A percentile compares a stretch with the other conserved stretches of the same genome.
Evolutionary conservation across 35 echinoderm and acorn worm species (phyloP).

Genomic region (Stichopus chloronotus): DNA sequence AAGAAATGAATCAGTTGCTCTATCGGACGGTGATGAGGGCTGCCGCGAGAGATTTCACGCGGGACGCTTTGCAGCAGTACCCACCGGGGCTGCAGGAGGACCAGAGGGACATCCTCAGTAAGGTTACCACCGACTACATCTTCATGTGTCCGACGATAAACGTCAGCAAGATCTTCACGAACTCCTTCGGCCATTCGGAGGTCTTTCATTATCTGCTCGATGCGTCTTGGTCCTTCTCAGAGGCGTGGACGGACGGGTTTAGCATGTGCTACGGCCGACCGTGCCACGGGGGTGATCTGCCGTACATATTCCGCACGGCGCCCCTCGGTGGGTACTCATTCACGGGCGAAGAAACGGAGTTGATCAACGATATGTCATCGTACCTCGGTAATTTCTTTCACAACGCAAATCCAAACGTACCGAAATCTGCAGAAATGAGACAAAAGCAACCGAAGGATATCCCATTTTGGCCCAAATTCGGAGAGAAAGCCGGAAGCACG

Average conservation of each 20-base stretch:
- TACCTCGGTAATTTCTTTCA: conserved; percentile 65
- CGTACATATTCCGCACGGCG: conserved; percentile 54
- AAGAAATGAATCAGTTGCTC: background rate
- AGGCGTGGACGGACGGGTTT: conserved; percentile 21
- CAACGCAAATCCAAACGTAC: conserved; percentile 56
- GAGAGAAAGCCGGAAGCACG: conserved; percentile 15
- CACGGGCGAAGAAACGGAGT: background rate
- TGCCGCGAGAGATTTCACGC: background rate
- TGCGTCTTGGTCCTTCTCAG: conserved; percentile 44
- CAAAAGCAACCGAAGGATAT: background rate
- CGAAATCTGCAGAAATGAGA: conserved; percentile 33
- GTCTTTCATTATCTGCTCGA: conserved; percentile 51
- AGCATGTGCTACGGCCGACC: conserved; percentile 38
- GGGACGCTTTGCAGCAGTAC: conserved; percentile 35
- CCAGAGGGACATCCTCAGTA: conserved; percentile 43
- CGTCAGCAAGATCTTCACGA: conserved; percentile 19
- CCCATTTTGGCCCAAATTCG: conserved; percentile 18
- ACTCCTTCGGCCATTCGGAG: background rate
- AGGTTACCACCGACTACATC: conserved; percentile 37
- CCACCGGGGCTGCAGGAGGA: conserved; percentile 13
- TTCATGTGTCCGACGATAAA: conserved; percentile 53
- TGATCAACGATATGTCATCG: conserved; percentile 47
- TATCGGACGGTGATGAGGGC: conserved; percentile 13
- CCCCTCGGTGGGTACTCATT: conserved; percentile 52
- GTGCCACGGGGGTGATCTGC: conserved; percentile 60